These are phyloP conservation scores for Phycodurus eques DNA, from an alignment of 2,113 vertebrate genomes.

Conservation along the genomic window DNA sequence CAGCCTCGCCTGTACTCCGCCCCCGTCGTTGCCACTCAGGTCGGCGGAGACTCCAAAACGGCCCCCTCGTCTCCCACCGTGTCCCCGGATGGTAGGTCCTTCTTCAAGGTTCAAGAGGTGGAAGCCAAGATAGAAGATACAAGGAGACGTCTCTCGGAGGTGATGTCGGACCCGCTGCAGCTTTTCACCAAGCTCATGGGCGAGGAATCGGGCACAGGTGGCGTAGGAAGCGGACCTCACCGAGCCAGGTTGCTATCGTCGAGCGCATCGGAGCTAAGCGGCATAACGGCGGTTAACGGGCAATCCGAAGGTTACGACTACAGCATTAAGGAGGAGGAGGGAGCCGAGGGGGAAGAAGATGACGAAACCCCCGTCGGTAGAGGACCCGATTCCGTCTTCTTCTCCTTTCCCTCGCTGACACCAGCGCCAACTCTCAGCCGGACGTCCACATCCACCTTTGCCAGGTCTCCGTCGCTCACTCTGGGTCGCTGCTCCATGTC, in stretches of 20 bases:
- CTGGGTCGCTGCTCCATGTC: constrained; percentile 92
- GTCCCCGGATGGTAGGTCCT: constrained; percentile 91
- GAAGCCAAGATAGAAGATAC: constrained; percentile 98
- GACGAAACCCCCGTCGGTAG: constrained; percentile 55
- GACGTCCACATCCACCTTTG: constrained; percentile 33
- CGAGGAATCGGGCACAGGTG: constrained; percentile 84
- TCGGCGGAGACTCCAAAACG: constrained; percentile 90
- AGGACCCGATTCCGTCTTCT: constrained; percentile 63
- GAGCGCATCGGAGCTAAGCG: constrained; percentile 91
- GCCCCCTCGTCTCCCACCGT: constrained; percentile 93
- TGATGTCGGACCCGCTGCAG: constrained; percentile 94
- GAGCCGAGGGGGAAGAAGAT: constrained; percentile 68
- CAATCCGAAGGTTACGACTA: constrained; percentile 89
- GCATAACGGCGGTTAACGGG: constrained; percentile 82
- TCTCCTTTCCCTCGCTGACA: constrained; percentile 56
- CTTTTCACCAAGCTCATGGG: constrained; percentile 98
- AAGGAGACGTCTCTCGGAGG: constrained; percentile 91
- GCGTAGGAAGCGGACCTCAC: constrained; percentile 73
- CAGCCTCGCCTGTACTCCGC: constrained; percentile 79
- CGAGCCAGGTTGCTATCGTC: constrained; percentile 91
- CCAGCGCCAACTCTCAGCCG: constrained; percentile 39
- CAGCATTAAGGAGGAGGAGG: constrained; percentile 97
- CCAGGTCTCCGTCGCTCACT: constrained; percentile 74
- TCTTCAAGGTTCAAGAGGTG: constrained; percentile 98
- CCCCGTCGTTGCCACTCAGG: constrained; percentile 33